Evolutionary conservation across 2,888 invertebrate genomes (phyloP).

Genomic region (Agrotis puta): DNA sequence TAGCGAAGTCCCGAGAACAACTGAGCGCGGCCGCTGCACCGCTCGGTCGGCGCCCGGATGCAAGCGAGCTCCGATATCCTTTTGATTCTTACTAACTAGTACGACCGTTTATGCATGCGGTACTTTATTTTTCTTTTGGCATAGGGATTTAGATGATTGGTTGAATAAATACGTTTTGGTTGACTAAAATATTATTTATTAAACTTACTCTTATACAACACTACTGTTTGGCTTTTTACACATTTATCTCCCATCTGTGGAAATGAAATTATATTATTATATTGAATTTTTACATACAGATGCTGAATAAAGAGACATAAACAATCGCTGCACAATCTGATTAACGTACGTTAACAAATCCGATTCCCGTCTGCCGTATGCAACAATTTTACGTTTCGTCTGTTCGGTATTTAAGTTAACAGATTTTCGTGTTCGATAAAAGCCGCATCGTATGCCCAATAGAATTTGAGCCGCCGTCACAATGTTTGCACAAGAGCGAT

Average conservation of each 20-base stretch:
- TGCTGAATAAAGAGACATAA: conserved; percentile 23
- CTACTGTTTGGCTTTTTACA: neutral
- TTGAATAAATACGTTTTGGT: neutral
- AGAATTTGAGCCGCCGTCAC: conserved; percentile 43
- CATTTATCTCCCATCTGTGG: neutral
- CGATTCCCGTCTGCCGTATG: conserved; percentile 38
- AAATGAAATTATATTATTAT: conserved; percentile 4
- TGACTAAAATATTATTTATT: neutral
- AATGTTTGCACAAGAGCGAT: conserved; percentile 62
- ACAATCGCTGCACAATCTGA: conserved; percentile 44
- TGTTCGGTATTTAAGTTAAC: conserved; percentile 41
- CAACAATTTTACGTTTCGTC: conserved; percentile 39
- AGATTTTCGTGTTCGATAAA: conserved; percentile 51
- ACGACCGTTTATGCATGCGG: conserved; percentile 47
- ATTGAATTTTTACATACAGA: conserved; percentile 12
- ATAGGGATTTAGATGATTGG: neutral
- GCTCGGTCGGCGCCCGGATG: conserved; percentile 70
- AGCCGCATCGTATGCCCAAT: conserved; percentile 57
- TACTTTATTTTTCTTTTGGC: conserved; percentile 30
- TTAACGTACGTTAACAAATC: conserved; percentile 54
- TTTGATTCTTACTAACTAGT: conserved; percentile 69
- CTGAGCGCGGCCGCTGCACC: conserved; percentile 77
- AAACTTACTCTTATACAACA: neutral
- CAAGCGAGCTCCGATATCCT: conserved; percentile 69
- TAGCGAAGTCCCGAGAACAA: conserved; percentile 75